Evolutionary conservation across 1,140 invertebrate species (phyloP), one percentile per base, ranked within the genome.

Genomic region (Anoplophora glabripennis): DNA sequence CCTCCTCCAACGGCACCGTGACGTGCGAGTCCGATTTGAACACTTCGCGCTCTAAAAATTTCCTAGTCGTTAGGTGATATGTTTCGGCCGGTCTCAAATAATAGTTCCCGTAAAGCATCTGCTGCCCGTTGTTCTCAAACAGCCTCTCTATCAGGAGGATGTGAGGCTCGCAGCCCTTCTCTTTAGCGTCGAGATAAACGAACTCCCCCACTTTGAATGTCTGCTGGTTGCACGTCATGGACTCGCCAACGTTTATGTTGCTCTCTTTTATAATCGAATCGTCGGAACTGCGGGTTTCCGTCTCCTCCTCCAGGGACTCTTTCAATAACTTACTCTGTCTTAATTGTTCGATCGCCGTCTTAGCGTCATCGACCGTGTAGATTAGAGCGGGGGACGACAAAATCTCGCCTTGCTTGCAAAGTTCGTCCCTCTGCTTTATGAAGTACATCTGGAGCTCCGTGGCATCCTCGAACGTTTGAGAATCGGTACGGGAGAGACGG

Each of bases 21-120:
- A 91, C 84, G 68, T 90, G 87, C 58, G 89, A 84, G 64, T 96
- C 93, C 59, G 92, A 97, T 77, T 96, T 94, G 73, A 99, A 98
- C 10, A 98, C 89, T 77, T 99, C 96, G 76, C 96, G 91, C 68
- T 96, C 91, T 0, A 97, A 80, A 76, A 99, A 99, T 78, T 95
- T 96, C 65, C 96, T 83, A 1, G 93, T 95, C 5, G 94, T 89
- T 3, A 96, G 83, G 77, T 99, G 96, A 78, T 91, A 98, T 0
- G 97, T 99, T 78, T 99, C 96, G 70, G 70, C 71, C 45, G 74
- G 84, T 72, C 91, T 77, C 68, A 87, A 90, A 73, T 90, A 93
- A 72, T 89, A 89, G 71, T 90, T 93, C 11, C 92, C 95, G 70
- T 94, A 90, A 41, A 98, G 81, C 84, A 94, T 93, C 65, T 93